Base-by-base conservation (phyloP, 2,888 invertebrate species). In the Drosophila nr. perissopoda region DNA sequence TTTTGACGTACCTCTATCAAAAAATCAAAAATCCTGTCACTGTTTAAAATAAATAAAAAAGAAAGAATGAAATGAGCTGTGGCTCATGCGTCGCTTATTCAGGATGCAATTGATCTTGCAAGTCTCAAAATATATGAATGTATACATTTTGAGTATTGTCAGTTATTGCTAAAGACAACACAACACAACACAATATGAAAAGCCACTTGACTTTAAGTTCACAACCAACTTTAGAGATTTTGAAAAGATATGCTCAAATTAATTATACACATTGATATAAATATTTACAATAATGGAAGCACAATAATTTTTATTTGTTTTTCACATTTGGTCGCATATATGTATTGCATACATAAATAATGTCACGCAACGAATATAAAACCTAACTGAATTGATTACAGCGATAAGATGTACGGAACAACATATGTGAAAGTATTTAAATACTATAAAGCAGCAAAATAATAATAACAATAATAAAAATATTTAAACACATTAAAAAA, bases 391-490 rank as follows among this genome's bases (percentile, higher is more conserved):
- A 70, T 68, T 69, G 65, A 69, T 52, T 67, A 78, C 69, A 71
- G 65, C 71, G 66, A 66, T 78, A 80, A 69, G 71, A 68, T 67
- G 56, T 77, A 82, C 52, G 75, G 72, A 69, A 60, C 57, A 51
- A 73, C 72, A 86, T 73, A 85, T 69, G 76, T 83, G 70, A 84
- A 64, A 73, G 82, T 84, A 87, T 76, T 76, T 69, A 65, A 69
- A 71, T 73, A 77, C 74, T 71, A 69, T 64, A 75, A 73, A 72
- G 65, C 65, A 60, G 54, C 38, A 71, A 69, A 45, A 52, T 38
- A 42, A 65, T 52, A 60, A 61, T 40, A 57, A 66, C 48, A 60
- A 58, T 40, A 59, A 64, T 48, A 56, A 53, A 68, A 70, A 53
- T 71, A 59, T 68, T 65, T 64, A 54, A 71, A 69, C 49, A 54